A percentile compares a stretch with the other conserved stretches of the same genome.
phyloP scores from a whole-genome alignment of 2,888 invertebrate species.

The Catocala sponsa region DNA sequence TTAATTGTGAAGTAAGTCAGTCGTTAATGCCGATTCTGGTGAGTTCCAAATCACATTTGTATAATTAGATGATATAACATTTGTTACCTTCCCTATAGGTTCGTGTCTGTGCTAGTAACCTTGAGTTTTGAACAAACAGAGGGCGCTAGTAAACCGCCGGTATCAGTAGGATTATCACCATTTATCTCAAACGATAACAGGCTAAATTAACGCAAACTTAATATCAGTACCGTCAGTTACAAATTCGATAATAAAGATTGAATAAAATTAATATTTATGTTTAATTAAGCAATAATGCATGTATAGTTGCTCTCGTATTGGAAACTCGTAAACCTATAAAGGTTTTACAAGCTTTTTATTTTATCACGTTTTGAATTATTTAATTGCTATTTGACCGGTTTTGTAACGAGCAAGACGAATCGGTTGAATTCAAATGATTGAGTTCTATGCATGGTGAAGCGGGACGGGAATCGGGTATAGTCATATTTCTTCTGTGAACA shows the following conservation, averaged over 20 bases:
- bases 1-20: conserved; percentile 1
- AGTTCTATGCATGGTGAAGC: conserved; percentile 13
- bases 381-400: conserved; percentile 38
- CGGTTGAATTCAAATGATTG: conserved; percentile 34
- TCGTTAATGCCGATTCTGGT: conserved; percentile 3
- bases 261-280: conserved; percentile 40
- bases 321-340: conserved; percentile 35
- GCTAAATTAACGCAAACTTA: conserved; percentile 63
- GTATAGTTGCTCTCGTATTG: conserved; percentile 27
- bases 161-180: conserved; percentile 78
- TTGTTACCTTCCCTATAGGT: conserved; percentile 24
- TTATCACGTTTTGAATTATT: conserved; percentile 39
- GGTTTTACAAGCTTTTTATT: conserved; percentile 43
- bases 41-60: conserved; percentile 9
- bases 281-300: conserved; percentile 46
- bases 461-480: conserved; percentile 1
- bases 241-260: conserved; percentile 35
- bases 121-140: conserved; percentile 55
- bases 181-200: conserved; percentile 71
- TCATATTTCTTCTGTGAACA: conserved; percentile 1
- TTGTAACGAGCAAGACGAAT: conserved; percentile 35
- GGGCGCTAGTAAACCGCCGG: conserved; percentile 55
- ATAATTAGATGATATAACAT: conserved; percentile 22
- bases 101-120: conserved; percentile 41
- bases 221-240: conserved; percentile 30